Percentiles rank a stretch among this genome's conserved stretches.
These are phyloP conservation scores for Hymenopus coronatus DNA, from an alignment of 2,888 invertebrate species.

Conservation along the genomic window DNA sequence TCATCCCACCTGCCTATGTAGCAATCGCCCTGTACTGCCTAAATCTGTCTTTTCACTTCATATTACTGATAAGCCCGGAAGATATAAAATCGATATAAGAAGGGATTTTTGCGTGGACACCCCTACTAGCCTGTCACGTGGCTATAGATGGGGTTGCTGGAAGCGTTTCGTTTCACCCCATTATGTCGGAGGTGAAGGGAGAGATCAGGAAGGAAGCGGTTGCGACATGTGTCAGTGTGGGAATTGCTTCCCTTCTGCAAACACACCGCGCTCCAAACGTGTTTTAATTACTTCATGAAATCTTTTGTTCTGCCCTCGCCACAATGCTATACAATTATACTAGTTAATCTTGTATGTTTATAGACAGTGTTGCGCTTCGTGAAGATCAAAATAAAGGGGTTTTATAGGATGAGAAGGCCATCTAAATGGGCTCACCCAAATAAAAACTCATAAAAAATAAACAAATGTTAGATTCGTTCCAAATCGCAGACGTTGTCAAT, in stretches of 20 bases:
- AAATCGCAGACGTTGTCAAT: too few species aligned
- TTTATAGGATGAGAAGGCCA: too few species aligned
- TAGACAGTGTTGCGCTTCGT: too few species aligned
- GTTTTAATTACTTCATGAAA: neutral
- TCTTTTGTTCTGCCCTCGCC: neutral
- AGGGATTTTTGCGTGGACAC: neutral
- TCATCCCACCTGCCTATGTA: too few species aligned
- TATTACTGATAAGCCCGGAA: neutral
- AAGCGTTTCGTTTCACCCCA: neutral
- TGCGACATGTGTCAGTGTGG: neutral
- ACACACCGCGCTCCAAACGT: neutral
- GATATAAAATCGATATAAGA: neutral
- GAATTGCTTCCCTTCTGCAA: neutral
- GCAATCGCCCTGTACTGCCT: too few species aligned
- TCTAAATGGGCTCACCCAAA: too few species aligned
- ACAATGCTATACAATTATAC: neutral
- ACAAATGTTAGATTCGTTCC: too few species aligned
- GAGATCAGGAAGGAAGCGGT: neutral
- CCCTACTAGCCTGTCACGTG: neutral
- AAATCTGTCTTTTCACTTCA: neutral
- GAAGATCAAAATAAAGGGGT: too few species aligned
- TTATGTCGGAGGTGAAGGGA: neutral
- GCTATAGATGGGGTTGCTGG: neutral
- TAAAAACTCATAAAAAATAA: too few species aligned
- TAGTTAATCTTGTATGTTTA: too few species aligned